Percentiles rank a stretch among this genome's conserved stretches.
These are phyloP conservation scores for Halisarca cf. caerulea DNA, from an alignment of 37 sponge, comb jelly and placozoan genomes.

Conservation along the genomic window DNA sequence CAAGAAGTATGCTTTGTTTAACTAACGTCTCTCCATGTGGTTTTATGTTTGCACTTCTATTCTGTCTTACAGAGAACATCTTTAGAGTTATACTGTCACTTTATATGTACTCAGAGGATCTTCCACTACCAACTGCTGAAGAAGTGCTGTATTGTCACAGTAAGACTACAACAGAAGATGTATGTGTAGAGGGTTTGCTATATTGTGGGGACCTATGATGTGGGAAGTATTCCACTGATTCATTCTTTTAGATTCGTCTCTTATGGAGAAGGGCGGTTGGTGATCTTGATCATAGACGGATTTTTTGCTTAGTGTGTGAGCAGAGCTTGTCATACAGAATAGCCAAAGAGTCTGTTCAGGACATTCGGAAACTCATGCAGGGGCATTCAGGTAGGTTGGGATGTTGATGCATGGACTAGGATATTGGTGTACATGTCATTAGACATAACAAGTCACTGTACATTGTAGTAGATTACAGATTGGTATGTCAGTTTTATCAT, in stretches of 20 bases:
- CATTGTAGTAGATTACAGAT: no score
- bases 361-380: conserved; percentile 6
- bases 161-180: conserved; percentile 73
- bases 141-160: conserved; percentile 66
- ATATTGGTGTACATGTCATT: no score
- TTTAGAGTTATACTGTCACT: conserved; percentile 48
- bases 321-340: conserved; percentile 67
- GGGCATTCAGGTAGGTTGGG: conserved; percentile 7
- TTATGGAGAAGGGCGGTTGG: conserved; percentile 68
- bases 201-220: neutral
- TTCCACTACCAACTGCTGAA: conserved; percentile 72
- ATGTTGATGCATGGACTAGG: no score
- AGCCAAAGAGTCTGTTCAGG: conserved; percentile 42
- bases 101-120: conserved; percentile 40
- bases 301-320: conserved; percentile 76
- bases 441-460: no score
- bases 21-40: no score
- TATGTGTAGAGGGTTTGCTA: neutral
- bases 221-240: no score
- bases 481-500: no score
- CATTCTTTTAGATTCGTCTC: conserved; percentile 42
- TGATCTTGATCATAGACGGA: conserved; percentile 53
- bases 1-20: conserved; percentile 20
- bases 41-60: neutral
- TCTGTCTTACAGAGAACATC: conserved; percentile 42